Base-by-base conservation (phyloP, 2,888 invertebrate genomes). In the Helobdella robusta region DNA sequence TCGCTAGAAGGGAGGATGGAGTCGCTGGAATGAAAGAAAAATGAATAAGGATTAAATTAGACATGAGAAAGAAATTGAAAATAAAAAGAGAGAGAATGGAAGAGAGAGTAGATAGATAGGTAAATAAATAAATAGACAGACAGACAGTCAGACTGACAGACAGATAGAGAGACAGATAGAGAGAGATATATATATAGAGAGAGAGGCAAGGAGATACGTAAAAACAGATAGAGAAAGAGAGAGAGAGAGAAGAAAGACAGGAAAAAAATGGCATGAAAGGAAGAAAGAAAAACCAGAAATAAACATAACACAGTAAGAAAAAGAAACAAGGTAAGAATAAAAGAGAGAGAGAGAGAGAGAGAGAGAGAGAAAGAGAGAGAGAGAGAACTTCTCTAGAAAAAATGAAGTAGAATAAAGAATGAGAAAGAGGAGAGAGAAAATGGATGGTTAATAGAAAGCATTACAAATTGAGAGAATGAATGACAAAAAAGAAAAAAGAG, bases 321-420 rank as follows among this genome's bases (percentile, higher is more conserved):
- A n/a, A n/a, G n/a, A n/a, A n/a, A n/a, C n/a, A n/a, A n/a, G 44
- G 44, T 15, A 40, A 40, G 44, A n/a, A n/a, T 15, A 40, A 40
- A 40, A 40, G 44, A n/a, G 44, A 40, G 44, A 40, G 44, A 40
- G 44, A 40, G 44, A 40, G 44, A 40, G 44, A 40, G n/a, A 40
- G 44, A 40, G 44, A 40, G 44, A 40, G 44, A 40, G 44, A 40
- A n/a, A 40, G 44, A 40, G 44, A 40, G 44, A 40, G 44, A 40
- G 44, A 40, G 44, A 40, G 44, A 40, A n/a, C 11, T n/a, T n/a
- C n/a, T n/a, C n/a, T 11, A 40, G 44, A 40, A n/a, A 40, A n/a
- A 40, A n/a, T 15, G 44, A 40, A n/a, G n/a, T 11, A 40, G 44
- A 40, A n/a, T 11, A 40, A n/a, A 40, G 44, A 40, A n/a, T 15